A percentile compares a stretch with the other conserved stretches of the same genome.
Evolutionary conservation across 2,797 vertebrate genomes (phyloP).

Genomic region (Rallus crepitans): DNA sequence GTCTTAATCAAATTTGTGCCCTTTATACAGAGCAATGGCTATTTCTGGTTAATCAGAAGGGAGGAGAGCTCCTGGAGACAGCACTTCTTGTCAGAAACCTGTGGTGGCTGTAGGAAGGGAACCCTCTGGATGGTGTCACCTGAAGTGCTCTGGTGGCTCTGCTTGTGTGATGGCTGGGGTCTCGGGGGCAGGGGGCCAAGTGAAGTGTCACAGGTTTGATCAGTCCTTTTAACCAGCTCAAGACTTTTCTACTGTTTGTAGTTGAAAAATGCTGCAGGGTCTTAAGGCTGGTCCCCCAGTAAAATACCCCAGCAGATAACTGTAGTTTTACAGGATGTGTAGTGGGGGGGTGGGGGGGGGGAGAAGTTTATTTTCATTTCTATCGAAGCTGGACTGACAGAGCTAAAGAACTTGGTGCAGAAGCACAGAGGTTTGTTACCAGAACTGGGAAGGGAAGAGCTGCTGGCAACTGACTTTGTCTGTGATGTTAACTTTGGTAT

Average conservation of each 20-base stretch:
- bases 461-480: background rate
- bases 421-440: background rate
- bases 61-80: background rate
- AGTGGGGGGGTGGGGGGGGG: no score
- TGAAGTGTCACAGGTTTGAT: background rate
- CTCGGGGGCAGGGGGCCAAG: background rate
- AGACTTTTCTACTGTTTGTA: background rate
- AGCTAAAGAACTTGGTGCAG: accelerated
- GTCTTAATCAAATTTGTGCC: background rate
- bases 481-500: background rate
- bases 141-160: background rate
- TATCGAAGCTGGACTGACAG: background rate
- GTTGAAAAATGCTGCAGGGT: background rate
- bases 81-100: no score
- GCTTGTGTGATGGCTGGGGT: accelerated
- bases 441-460: background rate
- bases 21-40: background rate
- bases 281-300: background rate
- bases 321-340: background rate
- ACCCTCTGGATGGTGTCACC: accelerated
- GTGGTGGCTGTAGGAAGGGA: background rate
- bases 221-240: background rate
- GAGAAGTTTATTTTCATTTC: background rate
- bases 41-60: background rate
- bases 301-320: background rate